phyloP scores from a whole-genome alignment of 2,888 invertebrate species.

The Netelia virgata region DNA sequence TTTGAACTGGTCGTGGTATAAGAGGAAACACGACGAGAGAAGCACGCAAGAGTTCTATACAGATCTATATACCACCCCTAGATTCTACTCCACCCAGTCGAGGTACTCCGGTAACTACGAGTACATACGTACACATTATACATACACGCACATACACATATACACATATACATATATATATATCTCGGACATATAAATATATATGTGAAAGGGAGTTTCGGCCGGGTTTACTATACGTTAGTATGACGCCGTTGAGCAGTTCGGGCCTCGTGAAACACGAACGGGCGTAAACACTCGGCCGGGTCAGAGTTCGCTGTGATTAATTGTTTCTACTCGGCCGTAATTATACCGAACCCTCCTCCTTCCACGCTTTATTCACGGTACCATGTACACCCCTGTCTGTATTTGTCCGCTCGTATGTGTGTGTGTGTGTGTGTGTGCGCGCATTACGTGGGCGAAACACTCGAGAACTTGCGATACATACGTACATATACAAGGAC shows the following conservation, averaged over 20 bases:
- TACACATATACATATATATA: neutral
- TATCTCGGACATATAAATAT: neutral
- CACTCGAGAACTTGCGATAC: conserved; percentile 24
- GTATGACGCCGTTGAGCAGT: conserved; percentile 36
- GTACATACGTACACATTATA: conserved; percentile 2
- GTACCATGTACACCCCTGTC: conserved; percentile 11
- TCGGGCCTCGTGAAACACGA: conserved; percentile 56
- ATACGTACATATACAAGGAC: neutral
- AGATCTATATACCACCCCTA: conserved; percentile 6
- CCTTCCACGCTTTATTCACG: neutral
- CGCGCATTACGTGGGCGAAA: conserved; percentile 19
- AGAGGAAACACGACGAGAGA: conserved; percentile 20
- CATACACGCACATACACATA: neutral
- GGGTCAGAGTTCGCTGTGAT: conserved; percentile 67
- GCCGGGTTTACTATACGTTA: neutral
- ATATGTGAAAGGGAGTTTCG: neutral
- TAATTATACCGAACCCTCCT: conserved; percentile 58
- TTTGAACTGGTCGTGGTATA: neutral
- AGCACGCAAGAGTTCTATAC: neutral
- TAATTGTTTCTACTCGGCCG: conserved; percentile 66
- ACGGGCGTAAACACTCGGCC: conserved; percentile 65
- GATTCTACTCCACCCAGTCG: conserved; percentile 34
- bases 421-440: neutral
- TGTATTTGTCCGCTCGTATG: no score
- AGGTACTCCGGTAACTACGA: conserved; percentile 31